A percentile compares a stretch with the other conserved stretches of the same genome.
These are phyloP conservation scores for Ophion slaviceki DNA, from an alignment of 2,888 invertebrate species.

Conservation along the genomic window DNA sequence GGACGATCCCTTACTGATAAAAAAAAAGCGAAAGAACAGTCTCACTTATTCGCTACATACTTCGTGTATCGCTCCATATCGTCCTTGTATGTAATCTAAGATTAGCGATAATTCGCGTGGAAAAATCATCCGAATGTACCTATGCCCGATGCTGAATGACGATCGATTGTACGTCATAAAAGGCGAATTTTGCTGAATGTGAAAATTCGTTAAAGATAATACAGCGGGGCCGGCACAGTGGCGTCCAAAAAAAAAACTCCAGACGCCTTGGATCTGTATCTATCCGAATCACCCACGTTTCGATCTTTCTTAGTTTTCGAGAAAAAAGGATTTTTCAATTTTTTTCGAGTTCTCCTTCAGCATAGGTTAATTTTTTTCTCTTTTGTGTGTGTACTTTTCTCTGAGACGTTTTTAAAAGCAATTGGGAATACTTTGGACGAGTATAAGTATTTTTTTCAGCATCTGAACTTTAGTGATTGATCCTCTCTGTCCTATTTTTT, in stretches of 20 bases:
- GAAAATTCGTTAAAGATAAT: neutral
- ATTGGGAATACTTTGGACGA: no score
- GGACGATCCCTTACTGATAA: no score
- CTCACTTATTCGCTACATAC: conserved; percentile 54
- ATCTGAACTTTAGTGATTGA: no score
- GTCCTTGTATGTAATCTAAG: neutral
- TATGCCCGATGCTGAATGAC: neutral
- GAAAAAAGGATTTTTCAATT: neutral
- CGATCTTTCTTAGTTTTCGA: neutral
- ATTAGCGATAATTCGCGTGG: neutral
- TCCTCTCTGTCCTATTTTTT: no score
- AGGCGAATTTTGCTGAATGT: neutral
- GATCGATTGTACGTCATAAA: neutral
- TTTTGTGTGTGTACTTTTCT: no score
- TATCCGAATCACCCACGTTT: no score
- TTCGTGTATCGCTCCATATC: neutral
- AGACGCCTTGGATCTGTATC: neutral
- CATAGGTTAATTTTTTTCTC: neutral
- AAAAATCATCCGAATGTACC: neutral
- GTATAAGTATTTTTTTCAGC: no score
- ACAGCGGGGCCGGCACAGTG: neutral
- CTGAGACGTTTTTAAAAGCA: no score
- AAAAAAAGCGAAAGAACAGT: conserved; percentile 43
- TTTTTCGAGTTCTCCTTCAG: neutral
- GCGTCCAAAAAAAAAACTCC: neutral